Base-by-base conservation (phyloP, 2,113 vertebrate genomes). In the Phylloscopus trochiloides region DNA sequence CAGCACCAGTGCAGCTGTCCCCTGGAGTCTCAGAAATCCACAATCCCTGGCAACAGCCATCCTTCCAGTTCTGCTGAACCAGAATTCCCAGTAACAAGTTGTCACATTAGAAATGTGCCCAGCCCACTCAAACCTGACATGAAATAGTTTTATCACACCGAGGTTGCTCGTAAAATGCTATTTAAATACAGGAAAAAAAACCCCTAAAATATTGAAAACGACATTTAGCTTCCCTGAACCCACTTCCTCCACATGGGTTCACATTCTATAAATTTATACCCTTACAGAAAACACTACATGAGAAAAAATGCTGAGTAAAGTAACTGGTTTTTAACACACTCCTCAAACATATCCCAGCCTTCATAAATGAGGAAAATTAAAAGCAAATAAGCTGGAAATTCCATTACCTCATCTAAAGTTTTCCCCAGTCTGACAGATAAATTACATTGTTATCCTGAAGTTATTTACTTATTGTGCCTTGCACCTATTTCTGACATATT, bases 1-100 rank as follows among this genome's bases (percentile, higher is more conserved):
- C 58, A 71, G 38, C 51, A 26, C 1, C 1, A 29, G 43, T 0
- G 0, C 34, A 38, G 40, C 34, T 71, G 9, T 34, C 8, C n/a
- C 29, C 3, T 1, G 6, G 7, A n/a, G 26, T 12, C 50, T 54
- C 65, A 22, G 55, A 66, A 80, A 95, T 28, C 22, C 65, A 67
- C 80, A 84, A 7, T 4, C 32, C 38, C 34, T 86, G 76, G 51
- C 76, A 86, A 26, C 0, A 0, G 12, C 22, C 43, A 81, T 63
- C 34, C 51, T 84, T 51, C 20, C 50, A 26, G 10, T 18, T 77
- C 80, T 63, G 48, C 14, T 31, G 48, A 93, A 72, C 13, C 40
- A 85, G 65, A 71, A 25, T 55, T 87, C 26, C 70, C 73, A 91
- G 61, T 48, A 42, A 82, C 15, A 78, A 94, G 58, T 8, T 51